Percentiles rank a stretch among this genome's conserved stretches.
Conservation (phyloP, 2,113 vertebrate species). For the Baryphthengus martii region DNA sequence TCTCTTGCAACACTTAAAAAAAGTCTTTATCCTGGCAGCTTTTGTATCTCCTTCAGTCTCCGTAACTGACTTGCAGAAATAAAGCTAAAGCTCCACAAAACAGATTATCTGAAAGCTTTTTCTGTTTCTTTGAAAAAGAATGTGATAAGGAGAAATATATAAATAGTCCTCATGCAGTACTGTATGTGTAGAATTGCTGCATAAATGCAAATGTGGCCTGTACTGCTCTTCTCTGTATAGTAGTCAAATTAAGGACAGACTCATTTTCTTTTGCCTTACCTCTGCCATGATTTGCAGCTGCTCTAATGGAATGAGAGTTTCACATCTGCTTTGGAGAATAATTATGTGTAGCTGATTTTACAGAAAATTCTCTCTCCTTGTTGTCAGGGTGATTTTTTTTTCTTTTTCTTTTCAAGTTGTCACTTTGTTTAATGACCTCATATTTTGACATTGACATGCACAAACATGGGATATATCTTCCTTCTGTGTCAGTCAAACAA, state of each 20-base stretch:
- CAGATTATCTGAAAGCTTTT: not conserved
- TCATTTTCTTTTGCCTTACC: not conserved
- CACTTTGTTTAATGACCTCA: not conserved
- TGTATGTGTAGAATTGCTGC: not conserved
- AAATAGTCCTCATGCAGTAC: not conserved
- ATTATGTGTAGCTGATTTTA: constrained; percentile 32
- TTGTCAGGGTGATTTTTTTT: constrained; percentile 48
- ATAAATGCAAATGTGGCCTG: not conserved
- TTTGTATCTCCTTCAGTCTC: not conserved
- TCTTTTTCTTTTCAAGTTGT: constrained; percentile 32
- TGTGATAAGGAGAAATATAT: not conserved
- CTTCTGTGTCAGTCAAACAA: not conserved
- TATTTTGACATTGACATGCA: constrained; percentile 19
- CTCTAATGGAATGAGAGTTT: not conserved
- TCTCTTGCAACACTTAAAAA: not conserved
- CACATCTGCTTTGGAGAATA: not conserved
- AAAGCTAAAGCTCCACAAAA: not conserved
- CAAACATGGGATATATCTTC: not conserved
- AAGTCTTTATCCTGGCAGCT: not conserved
- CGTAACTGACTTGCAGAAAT: not conserved
- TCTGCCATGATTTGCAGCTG: not conserved
- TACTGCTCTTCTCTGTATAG: not conserved
- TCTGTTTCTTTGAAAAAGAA: not conserved
- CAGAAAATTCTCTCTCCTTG: not conserved
- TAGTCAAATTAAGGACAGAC: not conserved